Conservation (phyloP, 2,888 invertebrate genomes). For the Lithophane socia region DNA sequence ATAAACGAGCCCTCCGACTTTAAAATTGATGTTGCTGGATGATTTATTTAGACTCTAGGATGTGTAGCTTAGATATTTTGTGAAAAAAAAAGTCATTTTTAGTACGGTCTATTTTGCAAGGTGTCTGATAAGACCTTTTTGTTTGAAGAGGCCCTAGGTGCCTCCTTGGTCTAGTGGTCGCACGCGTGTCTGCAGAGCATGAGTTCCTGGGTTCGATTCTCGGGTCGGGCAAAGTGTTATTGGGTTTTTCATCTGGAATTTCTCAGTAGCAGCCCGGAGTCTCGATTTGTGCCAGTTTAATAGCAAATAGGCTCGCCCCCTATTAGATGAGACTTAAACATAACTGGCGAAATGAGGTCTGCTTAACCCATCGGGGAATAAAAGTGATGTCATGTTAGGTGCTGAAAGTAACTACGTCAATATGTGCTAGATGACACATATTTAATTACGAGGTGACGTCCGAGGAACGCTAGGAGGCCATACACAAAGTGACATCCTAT, state of each 20-base stretch:
- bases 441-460: not conserved
- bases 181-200: not conserved
- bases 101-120: not conserved
- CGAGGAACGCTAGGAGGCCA: not conserved
- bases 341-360: not conserved
- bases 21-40: constrained; percentile 41
- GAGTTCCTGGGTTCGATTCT: not conserved
- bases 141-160: no score
- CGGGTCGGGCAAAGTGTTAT: no score
- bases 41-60: constrained; percentile 30
- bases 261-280: not conserved
- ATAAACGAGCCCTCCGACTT: constrained; percentile 50
- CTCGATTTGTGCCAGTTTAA: not conserved
- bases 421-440: not conserved
- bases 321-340: not conserved
- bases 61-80: not conserved
- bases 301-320: not conserved
- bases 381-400: not conserved
- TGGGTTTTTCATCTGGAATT: not conserved
- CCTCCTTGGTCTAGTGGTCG: not conserved
- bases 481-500: no score
- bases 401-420: not conserved
- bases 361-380: no score
- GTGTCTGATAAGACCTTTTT: not conserved
- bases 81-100: not conserved